Conservation (phyloP, 2,888 invertebrate species). For the Abscondita cerata region DNA sequence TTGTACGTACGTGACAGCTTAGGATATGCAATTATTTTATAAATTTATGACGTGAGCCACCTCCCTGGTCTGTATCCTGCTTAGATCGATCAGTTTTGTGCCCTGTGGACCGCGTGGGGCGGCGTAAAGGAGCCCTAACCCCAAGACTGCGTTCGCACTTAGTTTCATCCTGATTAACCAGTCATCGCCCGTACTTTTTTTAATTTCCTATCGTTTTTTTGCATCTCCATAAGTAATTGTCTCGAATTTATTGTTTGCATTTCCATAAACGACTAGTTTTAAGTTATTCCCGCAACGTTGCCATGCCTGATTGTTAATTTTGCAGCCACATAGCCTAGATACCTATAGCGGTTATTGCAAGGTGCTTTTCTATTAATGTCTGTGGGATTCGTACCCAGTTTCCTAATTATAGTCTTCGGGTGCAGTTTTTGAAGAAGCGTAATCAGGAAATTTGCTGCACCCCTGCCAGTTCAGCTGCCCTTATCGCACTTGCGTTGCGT, state of each 20-base stretch:
- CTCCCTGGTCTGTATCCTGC: conserved; percentile 42
- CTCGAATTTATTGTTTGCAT: conserved; percentile 36
- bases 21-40: conserved; percentile 38
- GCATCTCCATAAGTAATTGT: conserved; percentile 6
- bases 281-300: conserved; percentile 34
- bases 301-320: conserved; percentile 29
- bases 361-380: conserved; percentile 14
- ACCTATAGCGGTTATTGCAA: conserved; percentile 5
- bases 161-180: conserved; percentile 15
- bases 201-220: conserved; percentile 4
- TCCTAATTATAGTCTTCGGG: conserved; percentile 17
- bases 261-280: conserved; percentile 38
- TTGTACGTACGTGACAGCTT: conserved; percentile 41
- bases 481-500: background rate
- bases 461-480: background rate
- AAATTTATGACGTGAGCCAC: conserved; percentile 42
- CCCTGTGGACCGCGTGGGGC: conserved; percentile 42
- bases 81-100: conserved; percentile 53
- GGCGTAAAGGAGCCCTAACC: conserved; percentile 32
- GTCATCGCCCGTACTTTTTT: conserved; percentile 13
- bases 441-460: background rate
- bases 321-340: conserved; percentile 22
- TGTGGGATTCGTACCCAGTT: conserved; percentile 12
- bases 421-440: background rate
- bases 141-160: conserved; percentile 12